Evolutionary conservation across 2,888 invertebrate genomes (phyloP), one percentile per base, ranked within the genome.

Genomic region (Phalangium opilio): DNA sequence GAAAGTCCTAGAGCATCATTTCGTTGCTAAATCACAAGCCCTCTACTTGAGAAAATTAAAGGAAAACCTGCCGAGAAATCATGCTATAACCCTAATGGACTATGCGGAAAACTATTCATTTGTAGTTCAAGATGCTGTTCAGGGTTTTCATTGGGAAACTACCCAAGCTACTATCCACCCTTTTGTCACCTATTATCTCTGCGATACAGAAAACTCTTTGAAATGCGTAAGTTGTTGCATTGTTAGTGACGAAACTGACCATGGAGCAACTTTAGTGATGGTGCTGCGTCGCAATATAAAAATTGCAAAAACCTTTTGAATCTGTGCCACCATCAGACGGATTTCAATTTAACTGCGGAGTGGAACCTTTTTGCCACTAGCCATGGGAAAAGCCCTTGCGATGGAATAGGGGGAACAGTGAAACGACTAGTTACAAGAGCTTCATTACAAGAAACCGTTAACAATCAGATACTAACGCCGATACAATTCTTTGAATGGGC

Each of bases 341-440:
- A 60, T 41, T 58, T 55, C 42, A 41, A 46, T 1, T 14, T 58
- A 1, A 14, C 40, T 12, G 58, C 56, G 12, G 51, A 56, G 41
- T 60, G 59, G 58, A 45, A 57, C 33, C n/a, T 59, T 41, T 56
- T 56, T 48, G 55, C 54, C 10, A 51, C 58, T 1, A 32, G 43
- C 1, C 60, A 59, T 48, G 58, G 59, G 3, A 59, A 59, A 45
- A 43, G 50, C 35, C 42, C 58, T 2, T 56, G 56, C 46, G 59
- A 60, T 50, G 57, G 57, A n/a, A n/a, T n/a, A n/a, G n/a, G n/a
- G n/a, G n/a, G n/a, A n/a, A n/a, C n/a, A n/a, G n/a, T n/a, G n/a
- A n/a, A n/a, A n/a, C n/a, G n/a, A n/a, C n/a, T n/a, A n/a, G n/a
- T n/a, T n/a, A n/a, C n/a, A n/a, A n/a, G 27, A 21, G 51, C 47